Evolutionary conservation across 2,888 invertebrate genomes (phyloP).

Genomic region (Steinernema scapterisci): DNA sequence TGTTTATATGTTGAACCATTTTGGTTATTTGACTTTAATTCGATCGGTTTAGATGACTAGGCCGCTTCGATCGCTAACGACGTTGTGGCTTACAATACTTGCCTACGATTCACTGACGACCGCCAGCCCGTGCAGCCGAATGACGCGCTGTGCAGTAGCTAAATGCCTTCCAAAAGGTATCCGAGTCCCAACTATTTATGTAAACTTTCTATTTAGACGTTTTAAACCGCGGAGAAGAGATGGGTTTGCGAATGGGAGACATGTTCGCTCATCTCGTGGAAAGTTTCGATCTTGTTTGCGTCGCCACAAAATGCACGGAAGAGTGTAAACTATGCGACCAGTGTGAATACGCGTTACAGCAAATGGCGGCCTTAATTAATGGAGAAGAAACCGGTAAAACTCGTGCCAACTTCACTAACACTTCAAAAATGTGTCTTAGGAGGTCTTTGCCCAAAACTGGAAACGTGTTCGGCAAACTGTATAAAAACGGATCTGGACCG

Average conservation of each 20-base stretch:
- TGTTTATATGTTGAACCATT: not conserved
- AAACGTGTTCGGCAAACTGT: slow-evolving; percentile 48
- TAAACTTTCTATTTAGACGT: not conserved
- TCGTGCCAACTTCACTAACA: not conserved
- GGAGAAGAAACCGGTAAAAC: slow-evolving; percentile 50
- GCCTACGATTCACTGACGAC: not conserved
- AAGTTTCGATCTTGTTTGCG: slow-evolving; percentile 54
- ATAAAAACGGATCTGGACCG: slow-evolving; percentile 44
- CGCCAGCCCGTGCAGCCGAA: slow-evolving; percentile 32
- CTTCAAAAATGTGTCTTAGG: slow-evolving; percentile 38
- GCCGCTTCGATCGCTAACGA: not conserved
- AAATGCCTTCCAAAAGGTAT: slow-evolving; percentile 49
- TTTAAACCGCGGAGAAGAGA: not conserved
- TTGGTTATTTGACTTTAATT: not conserved
- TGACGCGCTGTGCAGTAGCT: slow-evolving; percentile 52
- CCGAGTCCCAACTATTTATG: not conserved
- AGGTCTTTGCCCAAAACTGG: slow-evolving; percentile 51
- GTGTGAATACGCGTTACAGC: slow-evolving; percentile 54
- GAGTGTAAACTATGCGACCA: slow-evolving; percentile 49
- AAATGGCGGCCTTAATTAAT: slow-evolving; percentile 51
- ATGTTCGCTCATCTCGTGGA: slow-evolving; percentile 29
- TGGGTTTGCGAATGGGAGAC: slow-evolving; percentile 10
- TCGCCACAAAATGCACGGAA: slow-evolving; percentile 51
- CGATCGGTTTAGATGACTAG: not conserved
- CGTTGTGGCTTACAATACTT: not conserved